These are phyloP conservation scores for Leptura quadrifasciata DNA, from an alignment of 2,888 invertebrate genomes.

Conservation along the genomic window DNA sequence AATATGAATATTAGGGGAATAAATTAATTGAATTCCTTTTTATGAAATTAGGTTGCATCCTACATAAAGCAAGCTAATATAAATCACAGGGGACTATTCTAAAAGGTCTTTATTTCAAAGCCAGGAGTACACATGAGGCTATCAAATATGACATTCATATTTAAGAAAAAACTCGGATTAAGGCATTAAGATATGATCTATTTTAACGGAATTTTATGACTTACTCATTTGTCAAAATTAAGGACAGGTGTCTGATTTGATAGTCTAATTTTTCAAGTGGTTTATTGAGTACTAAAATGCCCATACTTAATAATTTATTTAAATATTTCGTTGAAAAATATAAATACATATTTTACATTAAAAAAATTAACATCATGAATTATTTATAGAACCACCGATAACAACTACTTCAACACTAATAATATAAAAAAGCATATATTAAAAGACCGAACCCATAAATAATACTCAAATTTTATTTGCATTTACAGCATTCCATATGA, in stretches of 20 bases:
- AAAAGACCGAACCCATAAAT: constrained; percentile 26
- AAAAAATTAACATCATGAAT: constrained; percentile 14
- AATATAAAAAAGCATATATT: constrained; percentile 26
- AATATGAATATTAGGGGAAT: constrained; percentile 3
- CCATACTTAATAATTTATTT: constrained; percentile 2
- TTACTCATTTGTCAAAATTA: neutral
- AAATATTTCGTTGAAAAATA: constrained; percentile 2
- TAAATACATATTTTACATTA: neutral
- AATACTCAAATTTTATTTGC: constrained; percentile 20
- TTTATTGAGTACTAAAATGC: constrained; percentile 7
- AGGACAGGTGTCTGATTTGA: constrained; percentile 1
- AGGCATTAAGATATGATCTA: neutral
- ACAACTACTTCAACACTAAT: constrained; percentile 21
- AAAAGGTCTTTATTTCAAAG: neutral
- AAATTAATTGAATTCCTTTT: neutral
- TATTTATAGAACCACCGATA: constrained; percentile 14
- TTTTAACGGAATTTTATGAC: neutral
- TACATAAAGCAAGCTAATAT: neutral
- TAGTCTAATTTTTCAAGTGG: neutral
- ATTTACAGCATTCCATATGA: constrained; percentile 23
- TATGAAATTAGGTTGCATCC: neutral
- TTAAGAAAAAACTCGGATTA: neutral
- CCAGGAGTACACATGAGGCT: neutral
- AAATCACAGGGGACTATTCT: neutral
- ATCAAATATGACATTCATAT: neutral